Evolutionary conservation across 1,140 invertebrate genomes (phyloP).

Genomic region (Medauroidea extradentata): DNA sequence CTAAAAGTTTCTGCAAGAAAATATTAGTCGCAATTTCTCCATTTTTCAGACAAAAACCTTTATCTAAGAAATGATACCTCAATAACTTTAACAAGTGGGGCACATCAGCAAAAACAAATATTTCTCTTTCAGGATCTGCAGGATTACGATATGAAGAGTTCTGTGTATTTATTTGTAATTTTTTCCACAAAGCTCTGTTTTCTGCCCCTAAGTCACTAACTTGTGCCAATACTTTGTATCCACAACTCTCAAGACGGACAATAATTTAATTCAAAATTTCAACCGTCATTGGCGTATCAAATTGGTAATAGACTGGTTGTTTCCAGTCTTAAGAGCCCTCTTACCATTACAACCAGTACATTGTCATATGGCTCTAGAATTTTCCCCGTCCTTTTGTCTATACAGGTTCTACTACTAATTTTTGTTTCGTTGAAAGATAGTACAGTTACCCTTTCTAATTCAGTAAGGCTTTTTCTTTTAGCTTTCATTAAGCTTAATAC

Average conservation of each 20-base stretch:
- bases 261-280: conserved; percentile 19
- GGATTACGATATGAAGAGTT: conserved; percentile 9
- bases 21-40: background rate
- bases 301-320: conserved; percentile 34
- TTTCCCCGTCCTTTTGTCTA: conserved; percentile 12
- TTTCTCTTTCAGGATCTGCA: conserved; percentile 1
- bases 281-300: conserved; percentile 28
- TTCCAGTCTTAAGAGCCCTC: conserved; percentile 33
- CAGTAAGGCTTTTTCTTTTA: background rate
- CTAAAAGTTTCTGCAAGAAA: background rate
- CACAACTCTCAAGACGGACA: conserved; percentile 2
- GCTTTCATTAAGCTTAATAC: background rate
- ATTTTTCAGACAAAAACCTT: conserved; percentile 4
- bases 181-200: conserved; percentile 8
- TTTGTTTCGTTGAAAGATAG: conserved; percentile 22
- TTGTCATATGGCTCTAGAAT: conserved; percentile 16
- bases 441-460: conserved; percentile 10
- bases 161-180: conserved; percentile 1
- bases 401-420: conserved; percentile 6
- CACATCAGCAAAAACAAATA: conserved; percentile 19
- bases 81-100: conserved; percentile 16
- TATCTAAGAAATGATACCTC: conserved; percentile 15
- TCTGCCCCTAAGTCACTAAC: conserved; percentile 12
- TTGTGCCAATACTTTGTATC: background rate
- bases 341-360: conserved; percentile 17